Conservation (phyloP, 2,113 vertebrate species). For the Pipa parva region DNA sequence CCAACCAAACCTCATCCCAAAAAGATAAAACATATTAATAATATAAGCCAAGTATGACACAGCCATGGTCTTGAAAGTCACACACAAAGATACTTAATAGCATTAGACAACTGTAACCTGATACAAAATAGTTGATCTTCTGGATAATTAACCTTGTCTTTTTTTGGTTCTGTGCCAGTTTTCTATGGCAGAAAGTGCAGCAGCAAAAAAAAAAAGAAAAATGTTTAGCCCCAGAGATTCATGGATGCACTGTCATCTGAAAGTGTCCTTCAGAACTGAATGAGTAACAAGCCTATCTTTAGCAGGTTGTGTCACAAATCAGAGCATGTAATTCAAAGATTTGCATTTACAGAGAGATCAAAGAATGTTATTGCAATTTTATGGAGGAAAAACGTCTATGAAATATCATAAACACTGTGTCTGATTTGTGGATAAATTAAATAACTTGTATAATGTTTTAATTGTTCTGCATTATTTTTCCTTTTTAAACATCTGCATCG, state of each 20-base stretch:
- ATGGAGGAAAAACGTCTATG: neutral
- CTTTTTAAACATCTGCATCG: no score
- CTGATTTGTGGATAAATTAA: neutral
- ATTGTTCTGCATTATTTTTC: no score
- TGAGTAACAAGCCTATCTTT: conserved; percentile 35
- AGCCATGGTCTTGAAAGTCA: conserved; percentile 38
- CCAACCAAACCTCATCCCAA: conserved; percentile 8
- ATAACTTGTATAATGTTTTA: no score
- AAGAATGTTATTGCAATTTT: conserved; percentile 5
- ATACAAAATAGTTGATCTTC: conserved; percentile 43
- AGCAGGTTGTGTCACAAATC: conserved; percentile 25
- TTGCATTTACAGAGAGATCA: conserved; percentile 18
- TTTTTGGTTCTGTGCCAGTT: conserved; percentile 35
- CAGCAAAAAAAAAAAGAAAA: conserved; percentile 5
- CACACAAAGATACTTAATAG: conserved; percentile 37
- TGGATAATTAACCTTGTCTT: conserved; percentile 43
- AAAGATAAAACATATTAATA: conserved; percentile 21
- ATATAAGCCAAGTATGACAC: conserved; percentile 29
- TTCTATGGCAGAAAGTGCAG: conserved; percentile 31
- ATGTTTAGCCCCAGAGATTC: conserved; percentile 31
- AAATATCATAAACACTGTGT: neutral
- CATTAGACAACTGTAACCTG: conserved; percentile 42
- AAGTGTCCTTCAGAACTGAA: conserved; percentile 32
- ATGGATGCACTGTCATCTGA: conserved; percentile 14
- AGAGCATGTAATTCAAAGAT: conserved; percentile 19